A percentile compares a stretch with the other conserved stretches of the same genome.
phyloP scores from a whole-genome alignment of 2,888 invertebrate genomes.

The Melitaea athalia region DNA sequence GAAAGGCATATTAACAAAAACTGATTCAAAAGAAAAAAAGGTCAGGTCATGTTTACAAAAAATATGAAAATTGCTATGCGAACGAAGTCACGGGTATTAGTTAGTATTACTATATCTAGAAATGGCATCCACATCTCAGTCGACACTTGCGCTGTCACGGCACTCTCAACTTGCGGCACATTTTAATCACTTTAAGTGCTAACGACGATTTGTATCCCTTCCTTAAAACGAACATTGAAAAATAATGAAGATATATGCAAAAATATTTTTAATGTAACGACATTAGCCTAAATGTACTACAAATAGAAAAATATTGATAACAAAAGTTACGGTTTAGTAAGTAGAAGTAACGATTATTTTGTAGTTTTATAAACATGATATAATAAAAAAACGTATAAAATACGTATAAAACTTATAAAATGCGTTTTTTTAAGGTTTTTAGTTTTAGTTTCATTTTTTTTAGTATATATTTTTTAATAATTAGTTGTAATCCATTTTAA shows the following conservation, averaged over 20 bases:
- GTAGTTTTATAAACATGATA: too few relatives aligned
- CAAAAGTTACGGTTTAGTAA: background rate
- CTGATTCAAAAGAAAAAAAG: too few relatives aligned
- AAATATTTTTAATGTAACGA: conserved; percentile 28
- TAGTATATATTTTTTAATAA: too few relatives aligned
- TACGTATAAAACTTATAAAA: too few relatives aligned
- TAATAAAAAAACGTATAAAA: too few relatives aligned
- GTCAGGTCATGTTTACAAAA: too few relatives aligned
- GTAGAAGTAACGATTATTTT: background rate
- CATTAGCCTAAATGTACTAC: background rate
- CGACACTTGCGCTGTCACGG: conserved; percentile 40
- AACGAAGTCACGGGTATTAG: too few relatives aligned
- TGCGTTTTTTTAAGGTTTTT: too few relatives aligned
- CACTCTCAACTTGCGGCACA: conserved; percentile 52
- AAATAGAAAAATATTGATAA: background rate
- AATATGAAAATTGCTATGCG: too few relatives aligned
- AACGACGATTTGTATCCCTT: conserved; percentile 68
- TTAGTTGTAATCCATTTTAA: too few relatives aligned
- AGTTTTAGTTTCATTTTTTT: too few relatives aligned
- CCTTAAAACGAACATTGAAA: conserved; percentile 66
- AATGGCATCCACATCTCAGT: background rate
- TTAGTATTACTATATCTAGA: background rate
- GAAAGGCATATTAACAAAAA: too few relatives aligned
- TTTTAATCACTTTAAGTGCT: conserved; percentile 79
- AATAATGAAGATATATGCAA: conserved; percentile 50